phyloP scores from a whole-genome alignment of 2,113 vertebrate genomes.

The Hemibagrus wyckioides region DNA sequence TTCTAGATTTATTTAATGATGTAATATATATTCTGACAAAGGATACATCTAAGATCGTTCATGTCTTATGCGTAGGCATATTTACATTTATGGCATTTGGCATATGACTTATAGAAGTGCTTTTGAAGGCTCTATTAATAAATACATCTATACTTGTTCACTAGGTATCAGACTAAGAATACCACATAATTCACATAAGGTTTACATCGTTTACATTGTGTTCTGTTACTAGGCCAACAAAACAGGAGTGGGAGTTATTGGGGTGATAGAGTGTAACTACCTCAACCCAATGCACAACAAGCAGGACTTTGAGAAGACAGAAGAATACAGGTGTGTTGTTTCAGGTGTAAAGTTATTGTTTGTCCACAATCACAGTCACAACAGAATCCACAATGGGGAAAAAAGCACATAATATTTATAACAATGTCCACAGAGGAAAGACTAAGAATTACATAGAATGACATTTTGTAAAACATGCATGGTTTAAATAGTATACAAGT shows the following conservation, averaged over 20 bases:
- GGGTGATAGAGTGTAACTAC: slow-evolving; percentile 91
- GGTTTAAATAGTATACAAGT: not conserved
- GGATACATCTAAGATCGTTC: not conserved
- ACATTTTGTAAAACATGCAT: not conserved
- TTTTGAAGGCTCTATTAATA: too few relatives aligned
- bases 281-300: slow-evolving; percentile 96
- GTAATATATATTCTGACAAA: not conserved
- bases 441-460: not conserved
- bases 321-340: slow-evolving; percentile 86
- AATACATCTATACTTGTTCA: too few relatives aligned
- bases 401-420: too few relatives aligned
- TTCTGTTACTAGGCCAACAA: slow-evolving; percentile 79
- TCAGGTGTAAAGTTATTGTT: not conserved
- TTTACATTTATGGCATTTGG: too few relatives aligned
- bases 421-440: not conserved
- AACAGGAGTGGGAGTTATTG: slow-evolving; percentile 91
- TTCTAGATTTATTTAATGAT: not conserved
- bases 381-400: too few relatives aligned
- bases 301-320: slow-evolving; percentile 92
- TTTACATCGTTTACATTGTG: not conserved
- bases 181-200: not conserved
- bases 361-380: not conserved
- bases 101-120: too few relatives aligned
- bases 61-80: not conserved
- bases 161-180: too few relatives aligned